Conservation (phyloP, 2,113 vertebrate genomes). For the rabbit (Oryctolagus cuniculus) region mOryCun1.1 NC_091442.1:75291501-75292000, state of each 20-base stretch:
- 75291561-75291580: conserved; percentile 70
- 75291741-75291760: conserved; percentile 54
- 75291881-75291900: not conserved
- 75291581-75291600: conserved; percentile 59
- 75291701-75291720: conserved; percentile 66
- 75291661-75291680: conserved; percentile 66
- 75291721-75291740: conserved; percentile 68
- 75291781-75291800: not conserved
- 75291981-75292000: not conserved
- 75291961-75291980: not conserved
- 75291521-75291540: conserved; percentile 54
- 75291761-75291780: conserved; percentile 54
- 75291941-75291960: not conserved
- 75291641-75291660: conserved; percentile 62
- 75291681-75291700: conserved; percentile 73
- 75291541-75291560: conserved; percentile 66
- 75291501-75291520: not conserved
- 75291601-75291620: conserved; percentile 41
- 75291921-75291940: not conserved
- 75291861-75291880: not conserved
- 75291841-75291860: not conserved
- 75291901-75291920: not conserved
- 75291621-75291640: conserved; percentile 74
- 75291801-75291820: conserved; percentile 41
- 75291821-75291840: not conserved